Conservation (phyloP, 2,888 invertebrate genomes). For the Thumatha senex region DNA sequence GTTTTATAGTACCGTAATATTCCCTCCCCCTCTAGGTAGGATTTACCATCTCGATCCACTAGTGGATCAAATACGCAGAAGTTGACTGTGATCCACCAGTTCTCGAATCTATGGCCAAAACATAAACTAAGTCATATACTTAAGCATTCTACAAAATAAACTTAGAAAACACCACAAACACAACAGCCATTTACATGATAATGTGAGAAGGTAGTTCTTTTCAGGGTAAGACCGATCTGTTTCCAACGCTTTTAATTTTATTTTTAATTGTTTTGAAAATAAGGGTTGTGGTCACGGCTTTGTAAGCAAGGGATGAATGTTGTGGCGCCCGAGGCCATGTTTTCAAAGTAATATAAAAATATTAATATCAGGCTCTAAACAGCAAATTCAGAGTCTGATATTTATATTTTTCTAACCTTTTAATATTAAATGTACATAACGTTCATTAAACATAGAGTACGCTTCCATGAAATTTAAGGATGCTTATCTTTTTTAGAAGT, state of each 20-base stretch:
- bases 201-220: too few species aligned
- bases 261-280: slow-evolving; percentile 21
- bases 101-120: too few species aligned
- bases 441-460: not conserved
- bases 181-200: too few species aligned
- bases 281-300: slow-evolving; percentile 10
- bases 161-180: not conserved
- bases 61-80: too few species aligned
- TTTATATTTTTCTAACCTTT: not conserved
- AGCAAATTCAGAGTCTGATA: not conserved
- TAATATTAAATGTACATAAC: slow-evolving; percentile 1
- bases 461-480: not conserved
- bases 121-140: too few species aligned
- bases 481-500: not conserved
- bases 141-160: too few species aligned
- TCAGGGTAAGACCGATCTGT: slow-evolving; percentile 13
- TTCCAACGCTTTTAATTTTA: slow-evolving; percentile 20
- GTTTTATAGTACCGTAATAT: too few species aligned
- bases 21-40: too few species aligned
- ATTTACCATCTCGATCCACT: too few species aligned
- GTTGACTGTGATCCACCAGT: too few species aligned
- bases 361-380: not conserved
- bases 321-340: slow-evolving; percentile 2
- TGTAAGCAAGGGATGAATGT: slow-evolving; percentile 3
- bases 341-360: slow-evolving; percentile 1